Percentiles rank a stretch among this genome's conserved stretches.
Conservation (phyloP, 2,797 vertebrate species). For the Galago senegalensis region DNA sequence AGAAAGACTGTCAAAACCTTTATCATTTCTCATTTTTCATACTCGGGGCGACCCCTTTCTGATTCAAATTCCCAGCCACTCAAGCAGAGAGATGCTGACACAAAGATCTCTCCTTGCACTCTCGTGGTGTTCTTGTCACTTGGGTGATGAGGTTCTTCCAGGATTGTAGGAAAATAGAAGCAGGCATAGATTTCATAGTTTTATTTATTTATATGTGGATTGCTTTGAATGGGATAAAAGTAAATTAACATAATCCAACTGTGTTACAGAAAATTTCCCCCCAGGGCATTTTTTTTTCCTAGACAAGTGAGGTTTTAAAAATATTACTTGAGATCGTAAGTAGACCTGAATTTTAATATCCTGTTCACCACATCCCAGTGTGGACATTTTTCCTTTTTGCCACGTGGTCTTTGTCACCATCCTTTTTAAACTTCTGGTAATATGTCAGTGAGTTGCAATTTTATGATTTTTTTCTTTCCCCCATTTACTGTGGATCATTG, state of each 20-base stretch:
- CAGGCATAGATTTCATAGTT: neutral
- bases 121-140: neutral
- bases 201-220: neutral
- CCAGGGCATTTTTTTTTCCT: neutral
- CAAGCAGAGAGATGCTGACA: neutral
- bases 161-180: neutral
- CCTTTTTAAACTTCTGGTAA: neutral
- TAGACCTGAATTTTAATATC: neutral
- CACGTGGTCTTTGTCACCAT: no score
- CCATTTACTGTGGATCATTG: rapidly evolving
- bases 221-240: neutral
- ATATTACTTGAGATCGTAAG: neutral
- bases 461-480: rapidly evolving
- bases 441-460: neutral
- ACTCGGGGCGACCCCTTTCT: rapidly evolving
- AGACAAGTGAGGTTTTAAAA: neutral
- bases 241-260: neutral
- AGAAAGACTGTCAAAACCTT: neutral
- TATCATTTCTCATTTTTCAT: neutral
- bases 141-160: neutral
- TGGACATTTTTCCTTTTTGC: neutral
- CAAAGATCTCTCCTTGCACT: no score
- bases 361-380: neutral
- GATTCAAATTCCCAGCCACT: neutral
- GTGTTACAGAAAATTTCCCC: neutral